Conservation (phyloP, 2,888 invertebrate genomes). For the Andricus quercusramuli region DNA sequence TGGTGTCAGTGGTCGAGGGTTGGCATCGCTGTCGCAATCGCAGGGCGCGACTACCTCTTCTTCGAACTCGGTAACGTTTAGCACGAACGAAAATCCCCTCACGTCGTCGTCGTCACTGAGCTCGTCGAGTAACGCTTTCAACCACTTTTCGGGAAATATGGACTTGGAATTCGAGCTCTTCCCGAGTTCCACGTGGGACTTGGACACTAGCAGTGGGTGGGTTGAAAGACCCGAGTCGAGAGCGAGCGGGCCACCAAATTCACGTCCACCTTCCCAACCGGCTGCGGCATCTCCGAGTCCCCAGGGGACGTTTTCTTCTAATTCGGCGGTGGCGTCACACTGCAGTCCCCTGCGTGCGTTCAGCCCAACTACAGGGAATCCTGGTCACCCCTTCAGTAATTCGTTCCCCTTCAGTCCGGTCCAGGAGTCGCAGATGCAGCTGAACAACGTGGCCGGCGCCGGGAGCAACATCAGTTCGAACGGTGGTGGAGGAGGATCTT, state of each 20-base stretch:
- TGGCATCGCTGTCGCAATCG: slow-evolving; percentile 72
- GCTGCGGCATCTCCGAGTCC: slow-evolving; percentile 80
- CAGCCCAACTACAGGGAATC: slow-evolving; percentile 79
- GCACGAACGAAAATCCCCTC: slow-evolving; percentile 74
- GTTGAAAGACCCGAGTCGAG: slow-evolving; percentile 82
- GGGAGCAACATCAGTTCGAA: slow-evolving; percentile 59
- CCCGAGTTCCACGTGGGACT: slow-evolving; percentile 83
- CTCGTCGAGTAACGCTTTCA: slow-evolving; percentile 69
- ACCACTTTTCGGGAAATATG: slow-evolving; percentile 72
- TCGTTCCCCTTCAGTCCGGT: slow-evolving; percentile 84
- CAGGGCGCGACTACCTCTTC: slow-evolving; percentile 63
- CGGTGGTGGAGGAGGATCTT: slow-evolving; percentile 71
- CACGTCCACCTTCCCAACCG: slow-evolving; percentile 82
- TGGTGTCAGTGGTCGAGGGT: slow-evolving; percentile 68
- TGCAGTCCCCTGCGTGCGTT: slow-evolving; percentile 79
- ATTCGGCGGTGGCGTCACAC: slow-evolving; percentile 80
- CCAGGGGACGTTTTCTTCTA: slow-evolving; percentile 67
- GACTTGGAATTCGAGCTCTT: slow-evolving; percentile 86
- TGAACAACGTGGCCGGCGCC: slow-evolving; percentile 69
- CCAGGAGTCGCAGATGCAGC: slow-evolving; percentile 79
- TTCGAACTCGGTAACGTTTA: slow-evolving; percentile 73
- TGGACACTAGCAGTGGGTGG: slow-evolving; percentile 72
- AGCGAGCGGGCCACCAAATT: slow-evolving; percentile 82
- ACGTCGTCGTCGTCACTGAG: slow-evolving; percentile 67
- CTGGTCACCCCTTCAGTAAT: slow-evolving; percentile 80